Base-by-base conservation (phyloP, 2,113 vertebrate species). In the Haemorhous mexicanus region DNA sequence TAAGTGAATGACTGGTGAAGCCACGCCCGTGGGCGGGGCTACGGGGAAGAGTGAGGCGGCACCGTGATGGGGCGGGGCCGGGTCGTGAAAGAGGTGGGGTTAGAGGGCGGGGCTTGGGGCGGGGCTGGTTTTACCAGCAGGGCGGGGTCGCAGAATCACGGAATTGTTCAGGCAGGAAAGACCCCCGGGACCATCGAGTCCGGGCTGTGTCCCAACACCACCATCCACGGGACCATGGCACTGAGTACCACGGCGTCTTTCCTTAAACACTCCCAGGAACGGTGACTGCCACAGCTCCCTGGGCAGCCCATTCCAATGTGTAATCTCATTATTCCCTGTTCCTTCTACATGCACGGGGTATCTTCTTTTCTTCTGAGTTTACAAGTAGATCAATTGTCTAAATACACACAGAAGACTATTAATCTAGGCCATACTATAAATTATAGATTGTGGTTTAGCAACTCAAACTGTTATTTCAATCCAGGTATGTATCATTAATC, bases 1-100 rank as follows among this genome's bases (percentile, higher is more conserved):
- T 0, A 26, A 12, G 2, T 0, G 19, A 4, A 8, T 23, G 47
- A 4, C 9, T 3, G 0, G 6, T 3, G 13, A 5, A 1, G 24
- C 5, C 37, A 11, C 52, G 37, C 49, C 37, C 35, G 6, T 21
- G 16, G 47, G 68, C 27, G 67, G 35, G 35, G 49, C 27, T 20
- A 47, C 13, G 10, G 3, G 35, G 21, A 15, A 5, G 3, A 8
- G 12, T 7, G 53, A 9, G 53, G 53, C 19, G 19, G 47, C 13
- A 7, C 7, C 14, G 20, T 10, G 19, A 5, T 9, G 16, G 23
- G 64, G 66, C 46, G 24, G 66, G 33, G 44, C 43, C 17, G 8
- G 8, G 23, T 17, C 6, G 17, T 14, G 16, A 11, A 19, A 19
- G 49, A 24, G 66, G 43, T 33, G 12, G 11, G 53, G 24, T 14